phyloP scores from a whole-genome alignment of 1,140 invertebrate species.

The Drosophila kanapiae region DNA sequence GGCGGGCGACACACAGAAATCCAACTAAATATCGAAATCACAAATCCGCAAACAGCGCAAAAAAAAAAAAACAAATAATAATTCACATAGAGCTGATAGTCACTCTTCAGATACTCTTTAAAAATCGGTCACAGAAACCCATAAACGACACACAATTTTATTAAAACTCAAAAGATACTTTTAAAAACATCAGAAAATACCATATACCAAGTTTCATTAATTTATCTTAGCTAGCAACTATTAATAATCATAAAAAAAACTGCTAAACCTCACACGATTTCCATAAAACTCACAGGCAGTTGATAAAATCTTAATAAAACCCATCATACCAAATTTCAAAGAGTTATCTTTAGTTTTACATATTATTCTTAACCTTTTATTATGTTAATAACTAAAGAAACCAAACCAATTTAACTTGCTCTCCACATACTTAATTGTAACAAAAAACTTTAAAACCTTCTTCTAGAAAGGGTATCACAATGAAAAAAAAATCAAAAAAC shows the following conservation, averaged over 20 bases:
- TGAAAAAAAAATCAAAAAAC: conserved; percentile 48
- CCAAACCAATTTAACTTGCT: too few species aligned
- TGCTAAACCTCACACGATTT: too few species aligned
- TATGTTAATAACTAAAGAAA: neutral
- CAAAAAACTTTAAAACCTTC: neutral
- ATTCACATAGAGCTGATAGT: conserved; percentile 18
- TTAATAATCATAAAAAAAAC: neutral
- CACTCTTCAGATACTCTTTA: conserved; percentile 9
- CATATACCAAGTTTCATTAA: neutral
- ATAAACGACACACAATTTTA: too few species aligned
- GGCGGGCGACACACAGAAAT: conserved; percentile 51
- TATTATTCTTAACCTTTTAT: neutral
- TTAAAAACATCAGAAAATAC: neutral
- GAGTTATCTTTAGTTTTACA: neutral
- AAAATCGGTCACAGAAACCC: neutral
- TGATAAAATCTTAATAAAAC: too few species aligned
- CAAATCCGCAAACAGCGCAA: conserved; percentile 73
- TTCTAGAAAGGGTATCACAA: neutral
- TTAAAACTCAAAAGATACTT: neutral
- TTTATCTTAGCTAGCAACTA: too few species aligned
- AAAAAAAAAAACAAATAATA: conserved; percentile 44
- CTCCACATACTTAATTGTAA: neutral
- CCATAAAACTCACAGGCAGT: neutral
- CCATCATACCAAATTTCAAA: neutral
- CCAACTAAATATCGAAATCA: conserved; percentile 83